phyloP scores from a whole-genome alignment of 2,113 vertebrate genomes.

The Eudyptes chrysolophus region DNA sequence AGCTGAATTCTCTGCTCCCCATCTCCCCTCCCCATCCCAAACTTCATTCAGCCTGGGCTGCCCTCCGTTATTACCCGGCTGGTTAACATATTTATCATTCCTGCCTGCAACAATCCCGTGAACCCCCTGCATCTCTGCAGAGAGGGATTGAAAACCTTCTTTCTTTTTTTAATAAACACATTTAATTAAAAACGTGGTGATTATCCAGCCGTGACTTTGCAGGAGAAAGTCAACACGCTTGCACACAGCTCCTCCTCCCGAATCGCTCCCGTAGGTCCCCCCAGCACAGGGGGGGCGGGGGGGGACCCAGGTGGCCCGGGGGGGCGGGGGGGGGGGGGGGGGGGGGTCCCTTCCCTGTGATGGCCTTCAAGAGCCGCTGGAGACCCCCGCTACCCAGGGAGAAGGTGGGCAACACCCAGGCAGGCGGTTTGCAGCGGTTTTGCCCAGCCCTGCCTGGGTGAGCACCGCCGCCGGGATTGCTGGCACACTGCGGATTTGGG shows the following conservation, averaged over 20 bases:
- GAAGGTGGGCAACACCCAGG: background rate
- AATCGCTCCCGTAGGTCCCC: background rate
- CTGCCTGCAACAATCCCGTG: conserved; percentile 8
- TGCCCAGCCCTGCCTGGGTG: background rate
- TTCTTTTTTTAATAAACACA: conserved; percentile 33
- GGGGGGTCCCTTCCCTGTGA: fast-evolving
- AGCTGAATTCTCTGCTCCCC: background rate
- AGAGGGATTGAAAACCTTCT: conserved; percentile 33
- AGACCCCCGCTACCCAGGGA: background rate
- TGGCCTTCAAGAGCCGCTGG: background rate
- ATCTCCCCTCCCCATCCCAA: background rate
- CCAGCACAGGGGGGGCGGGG: background rate
- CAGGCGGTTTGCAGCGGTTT: background rate
- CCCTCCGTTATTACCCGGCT: conserved; percentile 37
- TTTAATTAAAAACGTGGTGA: conserved; percentile 39
- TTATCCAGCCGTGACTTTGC: background rate
- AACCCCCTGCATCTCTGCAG: conserved; percentile 38
- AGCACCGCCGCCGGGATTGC: background rate
- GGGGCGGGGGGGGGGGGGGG: background rate
- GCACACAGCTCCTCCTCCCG: background rate
- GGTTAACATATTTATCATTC: conserved; percentile 66
- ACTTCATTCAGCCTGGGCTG: background rate
- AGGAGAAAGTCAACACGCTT: background rate
- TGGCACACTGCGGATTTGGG: fast-evolving
- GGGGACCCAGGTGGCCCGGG: background rate